These are phyloP conservation scores for Saccopteryx bilineata DNA, from an alignment of 2,113 vertebrate genomes.

Conservation along the genomic window DNA sequence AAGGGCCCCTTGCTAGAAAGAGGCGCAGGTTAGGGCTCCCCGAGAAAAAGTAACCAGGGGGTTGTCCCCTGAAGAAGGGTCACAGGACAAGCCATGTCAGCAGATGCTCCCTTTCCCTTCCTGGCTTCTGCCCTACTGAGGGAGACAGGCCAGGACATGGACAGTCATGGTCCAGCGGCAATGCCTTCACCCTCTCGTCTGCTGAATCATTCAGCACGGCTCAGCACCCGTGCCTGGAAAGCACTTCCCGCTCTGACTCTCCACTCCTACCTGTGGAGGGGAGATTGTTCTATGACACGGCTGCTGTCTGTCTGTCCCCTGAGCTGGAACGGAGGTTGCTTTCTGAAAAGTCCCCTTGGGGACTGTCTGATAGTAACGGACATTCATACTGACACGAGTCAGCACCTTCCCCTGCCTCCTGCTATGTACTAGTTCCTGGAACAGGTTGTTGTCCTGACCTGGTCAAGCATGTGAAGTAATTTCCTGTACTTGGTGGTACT, in stretches of 20 bases:
- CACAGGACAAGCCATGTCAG: not conserved
- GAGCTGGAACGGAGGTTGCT: not conserved
- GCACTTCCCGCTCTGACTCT: not conserved
- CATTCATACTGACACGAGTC: too few species aligned
- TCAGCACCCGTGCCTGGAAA: not conserved
- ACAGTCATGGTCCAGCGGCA: not conserved
- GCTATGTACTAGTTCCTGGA: not conserved
- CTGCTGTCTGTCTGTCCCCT: not conserved
- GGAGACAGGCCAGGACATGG: not conserved
- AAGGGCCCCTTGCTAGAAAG: not conserved
- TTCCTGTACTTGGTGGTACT: not conserved
- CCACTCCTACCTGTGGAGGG: not conserved
- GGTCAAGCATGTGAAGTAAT: too few species aligned
- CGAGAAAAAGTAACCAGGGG: not conserved
- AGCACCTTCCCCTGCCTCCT: not conserved
- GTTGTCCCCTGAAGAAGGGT: not conserved
- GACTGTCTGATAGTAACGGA: not conserved
- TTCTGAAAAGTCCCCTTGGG: too few species aligned
- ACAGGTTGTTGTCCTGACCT: not conserved
- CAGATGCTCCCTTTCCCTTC: not conserved
- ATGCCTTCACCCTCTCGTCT: not conserved
- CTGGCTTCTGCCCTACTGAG: not conserved
- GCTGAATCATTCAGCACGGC: not conserved
- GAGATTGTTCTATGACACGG: not conserved
- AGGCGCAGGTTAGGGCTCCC: not conserved